phyloP scores from a whole-genome alignment of 92 coral and sea anemone species.

The Porites divaricata region DNA sequence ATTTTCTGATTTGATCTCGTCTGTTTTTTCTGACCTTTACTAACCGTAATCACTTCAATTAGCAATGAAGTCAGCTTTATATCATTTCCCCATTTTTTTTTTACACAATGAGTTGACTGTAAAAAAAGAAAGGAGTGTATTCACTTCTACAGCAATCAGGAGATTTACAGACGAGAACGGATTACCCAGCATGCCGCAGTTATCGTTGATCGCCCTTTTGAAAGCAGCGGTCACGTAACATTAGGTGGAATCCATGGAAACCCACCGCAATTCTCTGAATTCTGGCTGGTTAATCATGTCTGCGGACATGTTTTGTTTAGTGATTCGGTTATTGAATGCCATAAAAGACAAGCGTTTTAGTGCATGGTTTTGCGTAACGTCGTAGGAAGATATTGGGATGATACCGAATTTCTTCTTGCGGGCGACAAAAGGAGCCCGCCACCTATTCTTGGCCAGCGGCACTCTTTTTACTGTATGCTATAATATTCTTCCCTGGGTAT shows the following conservation, averaged over 20 bases:
- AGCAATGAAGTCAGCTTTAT: background rate
- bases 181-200: slow-evolving; percentile 8
- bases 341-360: too few relatives aligned
- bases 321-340: too few relatives aligned
- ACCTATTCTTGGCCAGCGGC: too few relatives aligned
- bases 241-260: background rate
- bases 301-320: too few relatives aligned
- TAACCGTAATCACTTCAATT: background rate
- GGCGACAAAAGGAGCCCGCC: too few relatives aligned
- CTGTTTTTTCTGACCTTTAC: background rate
- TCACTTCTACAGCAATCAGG: background rate
- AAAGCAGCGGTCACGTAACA: background rate
- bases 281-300: too few relatives aligned
- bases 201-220: background rate
- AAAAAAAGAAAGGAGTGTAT: background rate
- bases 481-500: too few relatives aligned
- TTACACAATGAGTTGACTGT: background rate
- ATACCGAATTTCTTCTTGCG: too few relatives aligned
- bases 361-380: too few relatives aligned
- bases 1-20: background rate
- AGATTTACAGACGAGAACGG: background rate
- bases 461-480: too few relatives aligned
- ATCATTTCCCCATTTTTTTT: background rate
- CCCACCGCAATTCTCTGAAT: background rate
- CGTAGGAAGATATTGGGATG: too few relatives aligned